Conservation (phyloP, 2,113 vertebrate species). For the Corynorhinus townsendii region DNA sequence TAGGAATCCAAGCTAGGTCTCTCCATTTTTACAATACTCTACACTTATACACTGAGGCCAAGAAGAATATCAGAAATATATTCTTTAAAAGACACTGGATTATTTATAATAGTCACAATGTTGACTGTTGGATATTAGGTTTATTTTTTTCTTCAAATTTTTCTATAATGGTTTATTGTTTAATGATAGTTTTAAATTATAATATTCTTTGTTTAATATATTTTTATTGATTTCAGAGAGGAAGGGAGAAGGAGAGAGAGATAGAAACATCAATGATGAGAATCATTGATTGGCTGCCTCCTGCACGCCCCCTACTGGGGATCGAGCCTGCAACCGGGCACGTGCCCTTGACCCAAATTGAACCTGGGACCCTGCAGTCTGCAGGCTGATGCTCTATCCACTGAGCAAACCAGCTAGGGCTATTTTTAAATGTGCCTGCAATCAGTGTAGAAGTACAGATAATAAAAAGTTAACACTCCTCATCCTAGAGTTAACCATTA, state of each 20-base stretch:
- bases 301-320: no score
- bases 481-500: background rate
- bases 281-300: no score
- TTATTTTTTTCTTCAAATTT: background rate
- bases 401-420: no score
- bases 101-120: background rate
- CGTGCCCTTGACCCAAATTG: no score
- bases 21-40: background rate
- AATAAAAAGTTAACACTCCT: background rate
- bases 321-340: no score
- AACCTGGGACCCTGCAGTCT: no score
- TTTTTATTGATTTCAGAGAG: no score
- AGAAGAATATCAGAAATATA: background rate
- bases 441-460: background rate
- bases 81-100: conserved; percentile 1
- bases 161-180: background rate
- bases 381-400: no score
- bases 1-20: background rate
- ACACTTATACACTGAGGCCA: background rate
- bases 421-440: background rate
- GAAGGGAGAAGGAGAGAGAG: no score
- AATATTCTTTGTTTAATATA: background rate
- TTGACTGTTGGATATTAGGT: background rate
- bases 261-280: no score
- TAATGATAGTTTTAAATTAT: background rate